Conservation (phyloP, 2,888 invertebrate species). For the Euclidia mi region DNA sequence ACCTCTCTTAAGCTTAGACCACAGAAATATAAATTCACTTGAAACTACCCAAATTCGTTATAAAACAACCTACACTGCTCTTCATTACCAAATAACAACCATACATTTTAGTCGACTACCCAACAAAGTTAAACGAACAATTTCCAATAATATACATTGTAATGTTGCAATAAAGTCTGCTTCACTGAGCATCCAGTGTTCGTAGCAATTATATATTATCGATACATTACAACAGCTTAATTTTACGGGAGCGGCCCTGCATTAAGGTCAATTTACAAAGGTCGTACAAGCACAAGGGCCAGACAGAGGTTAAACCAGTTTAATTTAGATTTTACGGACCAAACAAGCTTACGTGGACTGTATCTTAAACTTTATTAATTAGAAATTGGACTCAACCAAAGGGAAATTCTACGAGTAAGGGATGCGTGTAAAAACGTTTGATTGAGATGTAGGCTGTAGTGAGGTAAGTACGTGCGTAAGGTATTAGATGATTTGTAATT, state of each 20-base stretch:
- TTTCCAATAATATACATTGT: background rate
- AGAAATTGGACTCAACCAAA: background rate
- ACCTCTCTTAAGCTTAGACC: too few species aligned
- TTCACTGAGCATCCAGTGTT: background rate
- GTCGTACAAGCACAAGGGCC: slow-evolving; percentile 64
- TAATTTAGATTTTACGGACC: slow-evolving; percentile 55
- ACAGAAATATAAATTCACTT: background rate
- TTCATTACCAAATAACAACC: background rate
- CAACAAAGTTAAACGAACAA: background rate
- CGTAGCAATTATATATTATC: slow-evolving; percentile 34
- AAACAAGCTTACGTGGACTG: slow-evolving; percentile 9
- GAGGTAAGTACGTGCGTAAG: too few species aligned
- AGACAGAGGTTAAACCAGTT: slow-evolving; percentile 71
- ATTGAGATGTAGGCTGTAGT: too few species aligned
- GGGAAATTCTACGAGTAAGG: too few species aligned
- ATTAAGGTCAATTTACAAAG: slow-evolving; percentile 76
- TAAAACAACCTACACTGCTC: background rate
- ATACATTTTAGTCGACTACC: background rate
- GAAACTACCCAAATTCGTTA: background rate
- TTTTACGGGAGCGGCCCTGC: slow-evolving; percentile 54
- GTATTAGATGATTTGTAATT: too few species aligned
- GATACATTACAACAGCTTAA: slow-evolving; percentile 59
- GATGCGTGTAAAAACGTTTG: too few species aligned
- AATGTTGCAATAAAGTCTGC: slow-evolving; percentile 1
- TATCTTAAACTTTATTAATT: slow-evolving; percentile 8